Evolutionary conservation across 2,113 vertebrate species (phyloP).

Genomic region (Triplophysa rosa): DNA sequence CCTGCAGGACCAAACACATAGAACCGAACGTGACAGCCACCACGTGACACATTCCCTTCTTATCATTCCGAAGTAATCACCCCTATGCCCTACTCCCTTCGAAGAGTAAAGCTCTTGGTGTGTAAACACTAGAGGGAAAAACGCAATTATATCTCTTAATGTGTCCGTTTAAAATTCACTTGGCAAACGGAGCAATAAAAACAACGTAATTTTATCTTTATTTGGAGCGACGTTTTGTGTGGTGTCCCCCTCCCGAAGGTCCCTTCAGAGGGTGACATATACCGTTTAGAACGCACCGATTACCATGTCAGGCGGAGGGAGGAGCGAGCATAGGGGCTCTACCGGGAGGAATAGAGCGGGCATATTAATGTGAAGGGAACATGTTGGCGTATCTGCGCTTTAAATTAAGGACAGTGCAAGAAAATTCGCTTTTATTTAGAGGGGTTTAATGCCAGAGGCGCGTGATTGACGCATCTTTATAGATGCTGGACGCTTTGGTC

Average conservation of each 20-base stretch:
- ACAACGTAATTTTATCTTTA: no score
- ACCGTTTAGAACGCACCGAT: no score
- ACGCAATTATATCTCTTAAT: no score
- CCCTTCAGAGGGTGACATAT: no score
- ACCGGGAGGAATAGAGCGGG: constrained; percentile 1
- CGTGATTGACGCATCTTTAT: constrained; percentile 31
- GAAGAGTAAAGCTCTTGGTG: no score
- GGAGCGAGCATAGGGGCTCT: constrained; percentile 7
- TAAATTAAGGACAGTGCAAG: background rate
- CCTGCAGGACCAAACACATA: background rate
- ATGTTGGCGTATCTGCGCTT: background rate
- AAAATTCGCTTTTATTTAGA: background rate
- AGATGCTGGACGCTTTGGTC: constrained; percentile 56
- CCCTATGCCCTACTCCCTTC: no score
- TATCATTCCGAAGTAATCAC: no score
- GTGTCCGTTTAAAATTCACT: no score
- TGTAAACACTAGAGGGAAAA: no score
- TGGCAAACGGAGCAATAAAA: no score
- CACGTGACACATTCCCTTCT: background rate
- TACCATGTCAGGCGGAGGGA: background rate
- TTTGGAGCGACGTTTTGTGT: no score
- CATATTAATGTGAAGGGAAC: background rate
- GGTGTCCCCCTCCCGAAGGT: no score
- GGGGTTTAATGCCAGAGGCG: background rate
- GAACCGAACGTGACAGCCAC: background rate